Evolutionary conservation across 1,140 invertebrate species (phyloP), one percentile per base, ranked within the genome.

Genomic region (Chrysomallon squamiferum): DNA sequence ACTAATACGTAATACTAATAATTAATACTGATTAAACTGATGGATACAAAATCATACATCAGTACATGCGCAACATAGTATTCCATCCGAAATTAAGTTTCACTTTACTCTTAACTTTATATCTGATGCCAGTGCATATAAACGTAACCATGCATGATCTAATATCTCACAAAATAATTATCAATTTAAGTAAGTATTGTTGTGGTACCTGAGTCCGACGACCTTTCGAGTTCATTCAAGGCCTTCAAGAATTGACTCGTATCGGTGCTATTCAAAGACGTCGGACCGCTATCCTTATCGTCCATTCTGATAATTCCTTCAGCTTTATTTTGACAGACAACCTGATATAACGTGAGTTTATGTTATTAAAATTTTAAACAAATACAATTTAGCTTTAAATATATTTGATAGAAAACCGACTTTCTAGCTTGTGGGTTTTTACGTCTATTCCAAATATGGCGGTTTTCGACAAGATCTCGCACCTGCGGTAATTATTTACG

Each of bases 261-360:
- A 60, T 70, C 68, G 32, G 68, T 58, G n/a, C 52, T 70, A 50
- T 70, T 70, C 22, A 70, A 27, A 22, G 68, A 66, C 22, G 68
- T 58, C 32, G 27, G 22, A 52, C 9, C 15, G n/a, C 58, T 65
- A 30, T 65, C 27, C 20, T 58, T 32, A 59, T 57, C 43, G 47
- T 56, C 61, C 64, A 70, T 66, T 15, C 30, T 33, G 22, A 27
- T 33, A 29, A 29, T 15, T 20, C n/a, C 22, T 38, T 13, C 6
- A 43, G 27, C 29, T 1, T 50, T 5, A 20, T 47, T 22, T 56
- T n/a, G 32, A 25, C 11, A 35, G 4, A 65, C 56, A 29, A 5
- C 30, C 13, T 30, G 25, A 33, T 18, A 30, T 27, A 9, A 29
- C 15, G 33, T 25, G 18, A 15, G 29, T 45, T 27, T 4, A 57